Evolutionary conservation across 2,888 invertebrate species (phyloP), one percentile per base, ranked within the genome.

Genomic region (Torymus tubicola): DNA sequence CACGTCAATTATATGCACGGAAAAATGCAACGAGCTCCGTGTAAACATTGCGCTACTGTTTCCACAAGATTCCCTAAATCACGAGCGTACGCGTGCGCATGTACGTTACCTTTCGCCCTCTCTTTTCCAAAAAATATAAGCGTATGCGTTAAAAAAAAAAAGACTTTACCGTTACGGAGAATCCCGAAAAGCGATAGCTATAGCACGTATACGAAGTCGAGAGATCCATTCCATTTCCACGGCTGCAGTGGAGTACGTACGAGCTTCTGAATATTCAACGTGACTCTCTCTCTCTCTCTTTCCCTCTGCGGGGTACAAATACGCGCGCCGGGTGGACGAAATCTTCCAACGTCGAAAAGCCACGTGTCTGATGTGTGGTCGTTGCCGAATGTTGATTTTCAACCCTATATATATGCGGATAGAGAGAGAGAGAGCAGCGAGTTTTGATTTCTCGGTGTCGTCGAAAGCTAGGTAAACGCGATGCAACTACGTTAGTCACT

Each of bases 181-280:
- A 18, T 42, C 5, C 13, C 16, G 12, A 60, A 58, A 50, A 70
- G 13, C 10, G 11, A 14, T n/a, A 42, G 57, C 31, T 18, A 69
- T 0, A 50, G 50, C 58, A 12, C 1, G 16, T 58, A 13, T 5
- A 31, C 14, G 42, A 8, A 57, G 2, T 31, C 64, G 50, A 57
- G 63, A 68, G 73, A 73, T 76, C 76, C 42, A 63, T 69, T 63
- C 76, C 76, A 60, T 75, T 75, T 75, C 75, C 53, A 61, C 3
- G 24, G 2, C 3, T 3, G n/a, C 61, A 55, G 55, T 61, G 31
- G 53, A n/a, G 61, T 21, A 50, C 58, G 16, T 11, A 3, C 58
- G 16, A 31, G 60, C 60, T 69, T 14, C 55, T 76, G 76, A 76
- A 76, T 76, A 76, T 76, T 76, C 76, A 76, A 60, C 61, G 53